phyloP scores from a whole-genome alignment of 2,888 invertebrate species.

The Monochamus alternatus region DNA sequence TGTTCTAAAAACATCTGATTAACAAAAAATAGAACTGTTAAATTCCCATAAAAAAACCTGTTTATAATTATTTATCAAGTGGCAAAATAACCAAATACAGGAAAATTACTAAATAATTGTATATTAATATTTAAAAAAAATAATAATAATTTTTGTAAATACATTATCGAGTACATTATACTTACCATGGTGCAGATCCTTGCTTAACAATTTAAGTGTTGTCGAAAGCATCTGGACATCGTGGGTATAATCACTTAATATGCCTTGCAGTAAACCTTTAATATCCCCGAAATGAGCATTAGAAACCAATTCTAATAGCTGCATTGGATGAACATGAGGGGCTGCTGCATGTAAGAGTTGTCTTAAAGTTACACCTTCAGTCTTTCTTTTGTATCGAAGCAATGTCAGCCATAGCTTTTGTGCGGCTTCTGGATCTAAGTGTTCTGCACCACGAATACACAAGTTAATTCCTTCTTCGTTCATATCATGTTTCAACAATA shows the following conservation, averaged over 20 bases:
- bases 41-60: no score
- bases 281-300: slow-evolving; percentile 78
- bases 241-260: slow-evolving; percentile 84
- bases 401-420: slow-evolving; percentile 73
- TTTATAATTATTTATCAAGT: no score
- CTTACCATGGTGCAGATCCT: slow-evolving; percentile 78
- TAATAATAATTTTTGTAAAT: no score
- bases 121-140: no score
- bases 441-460: slow-evolving; percentile 71
- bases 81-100: no score
- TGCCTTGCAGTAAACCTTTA: slow-evolving; percentile 76
- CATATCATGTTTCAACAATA: slow-evolving; percentile 72
- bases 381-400: slow-evolving; percentile 69
- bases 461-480: slow-evolving; percentile 67
- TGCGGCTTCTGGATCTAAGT: slow-evolving; percentile 69
- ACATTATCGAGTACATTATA: slow-evolving; percentile 21
- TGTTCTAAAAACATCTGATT: no score
- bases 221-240: slow-evolving; percentile 82
- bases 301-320: slow-evolving; percentile 75
- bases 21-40: no score
- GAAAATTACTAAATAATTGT: no score
- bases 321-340: slow-evolving; percentile 74
- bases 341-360: slow-evolving; percentile 74
- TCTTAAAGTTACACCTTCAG: slow-evolving; percentile 69
- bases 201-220: slow-evolving; percentile 78